Conservation (phyloP, 2,888 invertebrate genomes). For the Carterocephalus palaemon region DNA sequence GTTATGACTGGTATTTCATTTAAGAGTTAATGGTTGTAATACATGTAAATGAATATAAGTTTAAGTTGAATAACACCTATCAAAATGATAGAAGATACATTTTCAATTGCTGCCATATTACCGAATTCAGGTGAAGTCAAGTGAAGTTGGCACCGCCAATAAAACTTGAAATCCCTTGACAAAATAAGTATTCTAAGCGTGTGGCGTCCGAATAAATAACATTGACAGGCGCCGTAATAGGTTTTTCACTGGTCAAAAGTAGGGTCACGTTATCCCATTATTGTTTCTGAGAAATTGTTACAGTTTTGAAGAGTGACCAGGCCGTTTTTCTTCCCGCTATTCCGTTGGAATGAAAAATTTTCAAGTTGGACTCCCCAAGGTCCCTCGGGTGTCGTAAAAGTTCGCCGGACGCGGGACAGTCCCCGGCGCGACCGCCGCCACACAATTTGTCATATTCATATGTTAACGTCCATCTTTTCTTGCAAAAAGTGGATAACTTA, state of each 20-base stretch:
- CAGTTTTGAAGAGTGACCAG: constrained; percentile 78
- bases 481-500: constrained; percentile 78
- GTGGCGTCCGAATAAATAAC: constrained; percentile 73
- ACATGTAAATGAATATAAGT: too few relatives aligned
- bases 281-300: constrained; percentile 79
- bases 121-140: constrained; percentile 17
- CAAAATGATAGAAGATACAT: not conserved
- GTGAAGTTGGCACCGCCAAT: constrained; percentile 47
- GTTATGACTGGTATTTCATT: too few relatives aligned
- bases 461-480: constrained; percentile 78
- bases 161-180: constrained; percentile 73
- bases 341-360: constrained; percentile 76
- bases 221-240: constrained; percentile 73
- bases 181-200: constrained; percentile 74
- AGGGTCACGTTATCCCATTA: constrained; percentile 67
- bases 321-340: constrained; percentile 71
- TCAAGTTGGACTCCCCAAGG: constrained; percentile 69
- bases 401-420: constrained; percentile 62
- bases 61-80: too few relatives aligned
- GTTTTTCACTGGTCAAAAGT: constrained; percentile 61
- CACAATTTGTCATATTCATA: constrained; percentile 80
- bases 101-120: constrained; percentile 8
- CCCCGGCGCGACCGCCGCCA: constrained; percentile 63
- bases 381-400: constrained; percentile 77
- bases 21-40: too few relatives aligned